Percentiles rank a stretch among this genome's conserved stretches.
phyloP scores from a whole-genome alignment of 92 coral and sea anemone species.

The Metridium senile region DNA sequence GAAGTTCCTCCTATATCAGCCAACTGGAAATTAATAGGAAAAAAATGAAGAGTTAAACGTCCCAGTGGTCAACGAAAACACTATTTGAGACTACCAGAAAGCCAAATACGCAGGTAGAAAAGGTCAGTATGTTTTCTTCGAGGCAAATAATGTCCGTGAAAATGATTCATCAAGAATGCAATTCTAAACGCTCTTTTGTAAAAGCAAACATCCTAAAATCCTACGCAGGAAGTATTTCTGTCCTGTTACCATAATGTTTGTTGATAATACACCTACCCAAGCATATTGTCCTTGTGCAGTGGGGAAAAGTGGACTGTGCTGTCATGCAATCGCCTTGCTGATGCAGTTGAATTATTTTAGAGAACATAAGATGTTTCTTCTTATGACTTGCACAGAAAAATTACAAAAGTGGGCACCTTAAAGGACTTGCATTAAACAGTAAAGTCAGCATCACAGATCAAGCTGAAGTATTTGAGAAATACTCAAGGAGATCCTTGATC shows the following conservation, averaged over 20 bases:
- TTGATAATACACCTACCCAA: conserved; percentile 30
- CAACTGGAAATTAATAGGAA: neutral
- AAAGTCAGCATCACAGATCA: conserved; percentile 30
- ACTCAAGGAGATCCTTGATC: neutral
- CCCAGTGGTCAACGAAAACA: conserved; percentile 22
- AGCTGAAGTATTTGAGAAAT: conserved; percentile 48
- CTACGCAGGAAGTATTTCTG: conserved; percentile 25
- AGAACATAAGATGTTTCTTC: conserved; percentile 42
- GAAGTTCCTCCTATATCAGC: conserved; percentile 26
- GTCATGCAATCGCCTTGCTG: conserved; percentile 52
- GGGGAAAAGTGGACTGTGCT: conserved; percentile 62
- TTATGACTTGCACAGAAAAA: conserved; percentile 61
- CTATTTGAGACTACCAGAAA: conserved; percentile 18
- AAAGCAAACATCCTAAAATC: conserved; percentile 44
- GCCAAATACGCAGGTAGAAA: conserved; percentile 36
- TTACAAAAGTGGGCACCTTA: conserved; percentile 58
- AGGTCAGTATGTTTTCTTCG: conserved; percentile 47
- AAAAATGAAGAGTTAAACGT: neutral
- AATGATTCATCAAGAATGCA: neutral
- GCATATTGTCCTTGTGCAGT: conserved; percentile 57
- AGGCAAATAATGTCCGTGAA: conserved; percentile 27
- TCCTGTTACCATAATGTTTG: conserved; percentile 48
- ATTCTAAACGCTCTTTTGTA: neutral
- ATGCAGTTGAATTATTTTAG: conserved; percentile 33
- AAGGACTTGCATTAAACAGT: conserved; percentile 34